A percentile compares a stretch with the other conserved stretches of the same genome.
Conservation (phyloP, 2,113 vertebrate species). For the Maylandia zebra region DNA sequence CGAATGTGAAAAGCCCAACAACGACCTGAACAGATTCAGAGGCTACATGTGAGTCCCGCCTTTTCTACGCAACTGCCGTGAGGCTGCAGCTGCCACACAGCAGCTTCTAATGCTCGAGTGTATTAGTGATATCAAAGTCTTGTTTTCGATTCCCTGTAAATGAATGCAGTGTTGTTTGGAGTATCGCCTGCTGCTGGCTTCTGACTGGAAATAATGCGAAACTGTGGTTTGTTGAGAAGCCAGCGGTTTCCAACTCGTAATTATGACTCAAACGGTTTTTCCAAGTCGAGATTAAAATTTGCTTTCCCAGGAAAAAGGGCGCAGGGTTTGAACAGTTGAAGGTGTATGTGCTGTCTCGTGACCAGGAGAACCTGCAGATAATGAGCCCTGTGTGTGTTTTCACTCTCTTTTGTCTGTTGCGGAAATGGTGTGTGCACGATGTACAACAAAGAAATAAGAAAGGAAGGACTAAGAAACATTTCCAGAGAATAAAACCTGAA, state of each 20-base stretch:
- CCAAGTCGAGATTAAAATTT: not conserved
- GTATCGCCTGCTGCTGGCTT: not conserved
- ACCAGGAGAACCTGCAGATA: not conserved
- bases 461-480: not conserved
- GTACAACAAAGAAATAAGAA: not conserved
- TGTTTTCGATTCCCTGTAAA: not conserved
- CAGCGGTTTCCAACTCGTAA: constrained; percentile 2
- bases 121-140: not conserved
- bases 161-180: not conserved
- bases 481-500: not conserved
- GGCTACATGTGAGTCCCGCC: constrained; percentile 90
- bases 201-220: constrained; percentile 18
- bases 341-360: not conserved
- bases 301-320: not conserved
- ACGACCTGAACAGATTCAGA: constrained; percentile 88
- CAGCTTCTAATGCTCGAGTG: not conserved
- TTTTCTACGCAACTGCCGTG: too few species aligned
- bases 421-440: not conserved
- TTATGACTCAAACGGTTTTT: constrained; percentile 24
- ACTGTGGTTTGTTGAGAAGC: constrained; percentile 5
- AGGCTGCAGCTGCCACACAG: not conserved
- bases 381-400: not conserved
- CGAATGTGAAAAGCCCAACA: constrained; percentile 97
- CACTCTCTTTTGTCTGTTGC: not conserved
- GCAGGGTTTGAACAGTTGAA: not conserved